Evolutionary conservation across 2,888 invertebrate genomes (phyloP).

Genomic region (Conchocele bisecta): DNA sequence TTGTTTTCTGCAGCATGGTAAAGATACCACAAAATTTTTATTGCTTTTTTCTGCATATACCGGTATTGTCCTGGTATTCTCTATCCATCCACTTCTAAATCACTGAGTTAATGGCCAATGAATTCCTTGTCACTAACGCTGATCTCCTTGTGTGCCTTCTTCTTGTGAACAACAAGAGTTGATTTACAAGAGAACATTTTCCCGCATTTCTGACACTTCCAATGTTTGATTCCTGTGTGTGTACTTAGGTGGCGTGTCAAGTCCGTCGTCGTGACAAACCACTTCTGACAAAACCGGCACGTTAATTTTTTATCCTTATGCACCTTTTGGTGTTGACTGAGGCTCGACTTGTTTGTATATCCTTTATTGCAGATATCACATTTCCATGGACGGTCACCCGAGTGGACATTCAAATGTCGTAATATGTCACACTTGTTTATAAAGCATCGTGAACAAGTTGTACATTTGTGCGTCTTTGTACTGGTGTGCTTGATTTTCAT

Average conservation of each 20-base stretch:
- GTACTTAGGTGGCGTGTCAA: neutral
- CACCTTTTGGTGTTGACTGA: neutral
- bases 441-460: neutral
- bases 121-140: neutral
- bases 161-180: constrained; percentile 8
- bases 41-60: no score
- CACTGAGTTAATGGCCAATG: no score
- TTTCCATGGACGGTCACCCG: neutral
- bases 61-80: no score
- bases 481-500: neutral
- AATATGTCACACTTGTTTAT: neutral
- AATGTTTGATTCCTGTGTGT: neutral
- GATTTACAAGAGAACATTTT: neutral
- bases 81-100: no score
- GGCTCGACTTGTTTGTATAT: constrained; percentile 5
- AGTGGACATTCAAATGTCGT: neutral
- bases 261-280: neutral
- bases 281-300: neutral
- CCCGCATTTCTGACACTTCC: neutral
- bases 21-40: no score
- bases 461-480: neutral
- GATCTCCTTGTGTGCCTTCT: neutral
- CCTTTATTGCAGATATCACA: neutral
- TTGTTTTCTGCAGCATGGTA: no score
- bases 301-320: neutral